These are phyloP conservation scores for Limosa lapponica DNA, from an alignment of 2,797 vertebrate species.

Conservation along the genomic window DNA sequence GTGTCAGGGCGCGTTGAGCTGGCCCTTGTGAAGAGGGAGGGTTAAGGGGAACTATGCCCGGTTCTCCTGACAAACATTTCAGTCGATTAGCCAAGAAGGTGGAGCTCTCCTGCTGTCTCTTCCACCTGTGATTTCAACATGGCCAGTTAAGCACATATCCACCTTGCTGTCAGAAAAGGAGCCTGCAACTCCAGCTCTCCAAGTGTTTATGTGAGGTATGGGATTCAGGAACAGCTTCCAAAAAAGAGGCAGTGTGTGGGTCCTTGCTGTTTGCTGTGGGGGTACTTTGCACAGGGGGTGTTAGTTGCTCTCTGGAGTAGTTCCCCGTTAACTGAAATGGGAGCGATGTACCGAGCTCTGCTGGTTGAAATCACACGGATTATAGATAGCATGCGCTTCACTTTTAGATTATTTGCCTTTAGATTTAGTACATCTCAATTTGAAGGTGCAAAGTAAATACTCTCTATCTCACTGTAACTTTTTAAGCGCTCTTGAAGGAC, in stretches of 20 bases:
- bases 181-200: not conserved
- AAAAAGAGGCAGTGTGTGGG: not conserved
- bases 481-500: not conserved
- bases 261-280: rapidly evolving
- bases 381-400: not conserved
- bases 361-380: not conserved
- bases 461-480: not conserved
- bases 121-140: not conserved
- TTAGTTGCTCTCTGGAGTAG: not conserved
- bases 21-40: not conserved
- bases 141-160: not conserved
- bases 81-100: not conserved
- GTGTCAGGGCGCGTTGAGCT: not conserved
- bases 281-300: not conserved
- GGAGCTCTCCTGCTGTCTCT: not conserved
- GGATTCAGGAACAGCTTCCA: not conserved
- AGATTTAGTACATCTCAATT: not conserved
- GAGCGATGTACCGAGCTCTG: not conserved
- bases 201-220: not conserved
- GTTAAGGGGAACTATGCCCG: not conserved
- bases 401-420: not conserved
- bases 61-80: not conserved
- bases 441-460: not conserved
- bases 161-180: not conserved
- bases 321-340: not conserved